Base-by-base conservation (phyloP, 2,113 vertebrate genomes). In the Pachypanchax playfairii region DNA sequence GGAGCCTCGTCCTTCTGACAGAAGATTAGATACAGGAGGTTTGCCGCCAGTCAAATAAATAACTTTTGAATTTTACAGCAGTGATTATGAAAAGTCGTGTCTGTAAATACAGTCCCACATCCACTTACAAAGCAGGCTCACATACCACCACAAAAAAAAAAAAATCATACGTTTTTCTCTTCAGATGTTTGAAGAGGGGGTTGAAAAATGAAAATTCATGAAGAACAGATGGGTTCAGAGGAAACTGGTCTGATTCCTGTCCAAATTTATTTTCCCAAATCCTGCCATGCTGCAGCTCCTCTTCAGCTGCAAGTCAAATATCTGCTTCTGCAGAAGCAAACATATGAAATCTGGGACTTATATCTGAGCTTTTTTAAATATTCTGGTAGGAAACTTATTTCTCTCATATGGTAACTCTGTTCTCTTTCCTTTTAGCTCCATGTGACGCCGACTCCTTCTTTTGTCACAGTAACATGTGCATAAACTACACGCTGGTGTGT, bases 391-490 rank as follows among this genome's bases (percentile, higher is more conserved):
- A 38, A 38, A 10, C 48, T 53, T 9, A 53, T 36, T 4, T 49
- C 11, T 44, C 7, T 51, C 5, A 18, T 25, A 11, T 26, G 2
- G 10, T 50, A 0, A 35, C 52, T 50, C 24, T 61, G 15, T 41
- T 70, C 11, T 72, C 5, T 24, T 39, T 28, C 44, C 79, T 88
- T 80, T 46, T 77, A 99, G 97, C 97, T 87, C 97, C 97, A 29
- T 99, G 97, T 79, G 97, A 98, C 84, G 93, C 94, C 58, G 95
- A 95, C 65, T 87, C 94, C 15, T 99, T 98, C 92, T 99, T 99
- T 92, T 99, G 97, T 83, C 97, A 99, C 88, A 99, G 97, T 83
- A 99, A 99, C 90, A 99, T 99, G 97, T 99, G 97, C 83, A 99
- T 99, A 84, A 99, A 99, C 89, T 96, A 94, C 79, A 96, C 96